A percentile compares a stretch with the other conserved stretches of the same genome.
phyloP scores from a whole-genome alignment of 2,888 invertebrate species.

The Parthenolecanium corni region DNA sequence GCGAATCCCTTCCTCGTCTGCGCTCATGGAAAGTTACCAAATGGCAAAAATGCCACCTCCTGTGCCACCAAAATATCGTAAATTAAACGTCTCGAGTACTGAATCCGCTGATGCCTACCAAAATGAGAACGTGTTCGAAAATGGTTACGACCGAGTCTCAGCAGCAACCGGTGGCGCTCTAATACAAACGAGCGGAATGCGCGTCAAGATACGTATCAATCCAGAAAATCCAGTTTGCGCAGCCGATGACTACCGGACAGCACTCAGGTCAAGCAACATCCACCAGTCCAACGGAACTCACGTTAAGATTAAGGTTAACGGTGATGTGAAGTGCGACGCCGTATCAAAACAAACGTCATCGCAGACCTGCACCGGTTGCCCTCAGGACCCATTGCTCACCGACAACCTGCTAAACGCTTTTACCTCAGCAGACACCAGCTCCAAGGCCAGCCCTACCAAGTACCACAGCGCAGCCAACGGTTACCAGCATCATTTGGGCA shows the following conservation, averaged over 20 bases:
- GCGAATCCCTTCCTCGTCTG: background rate
- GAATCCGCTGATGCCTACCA: background rate
- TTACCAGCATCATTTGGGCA: slow-evolving; percentile 37
- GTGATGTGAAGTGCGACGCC: slow-evolving; percentile 4
- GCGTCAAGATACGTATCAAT: slow-evolving; percentile 27
- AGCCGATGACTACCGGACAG: slow-evolving; percentile 3
- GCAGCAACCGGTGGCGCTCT: slow-evolving; percentile 21
- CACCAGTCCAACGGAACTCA: slow-evolving; percentile 21
- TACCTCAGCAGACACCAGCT: background rate
- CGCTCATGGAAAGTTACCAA: slow-evolving; percentile 24
- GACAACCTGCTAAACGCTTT: background rate
- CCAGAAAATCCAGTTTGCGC: slow-evolving; percentile 25
- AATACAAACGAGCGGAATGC: slow-evolving; percentile 24
- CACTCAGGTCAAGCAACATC: slow-evolving; percentile 16
- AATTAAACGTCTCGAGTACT: background rate
- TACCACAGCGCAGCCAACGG: slow-evolving; percentile 23
- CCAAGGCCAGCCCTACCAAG: slow-evolving; percentile 30
- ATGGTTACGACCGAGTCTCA: slow-evolving; percentile 1
- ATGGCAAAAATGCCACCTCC: slow-evolving; percentile 8
- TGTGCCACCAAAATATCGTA: slow-evolving; percentile 14
- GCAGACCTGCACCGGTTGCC: background rate
- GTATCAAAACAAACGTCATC: background rate
- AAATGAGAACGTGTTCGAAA: slow-evolving; percentile 23
- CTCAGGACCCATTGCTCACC: background rate
- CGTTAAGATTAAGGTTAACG: slow-evolving; percentile 27